A percentile compares a stretch with the other conserved stretches of the same genome.
Evolutionary conservation across 2,797 vertebrate genomes (phyloP).

Genomic region (Brotula barbata): DNA sequence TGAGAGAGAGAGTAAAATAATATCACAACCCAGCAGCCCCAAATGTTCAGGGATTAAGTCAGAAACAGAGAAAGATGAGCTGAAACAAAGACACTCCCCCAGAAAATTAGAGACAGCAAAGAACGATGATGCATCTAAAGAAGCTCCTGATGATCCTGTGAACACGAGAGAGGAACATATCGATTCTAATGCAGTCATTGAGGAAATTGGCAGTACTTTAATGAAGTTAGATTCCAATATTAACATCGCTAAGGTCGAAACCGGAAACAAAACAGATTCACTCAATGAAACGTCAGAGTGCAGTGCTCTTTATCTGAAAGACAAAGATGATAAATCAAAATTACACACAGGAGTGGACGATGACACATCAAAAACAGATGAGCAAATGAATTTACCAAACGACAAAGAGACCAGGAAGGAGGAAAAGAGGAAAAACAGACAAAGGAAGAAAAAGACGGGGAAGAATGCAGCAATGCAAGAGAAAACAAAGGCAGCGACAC

Average conservation of each 20-base stretch:
- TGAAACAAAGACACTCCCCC: conserved; percentile 28
- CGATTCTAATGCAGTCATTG: conserved; percentile 18
- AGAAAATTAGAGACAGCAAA: conserved; percentile 30
- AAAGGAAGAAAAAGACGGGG: conserved; percentile 60
- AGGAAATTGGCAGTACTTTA: conserved; percentile 16
- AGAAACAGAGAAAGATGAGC: conserved; percentile 25
- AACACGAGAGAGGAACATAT: conserved; percentile 17
- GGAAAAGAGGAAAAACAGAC: conserved; percentile 60
- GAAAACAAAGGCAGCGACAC: conserved; percentile 1
- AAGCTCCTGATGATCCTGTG: conserved; percentile 4
- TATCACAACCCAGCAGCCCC: conserved; percentile 18
- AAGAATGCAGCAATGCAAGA: conserved; percentile 30
- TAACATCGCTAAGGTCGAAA: conserved; percentile 13
- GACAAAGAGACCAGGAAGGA: conserved; percentile 52
- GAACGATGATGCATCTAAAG: conserved; percentile 27
- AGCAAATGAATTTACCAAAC: neutral
- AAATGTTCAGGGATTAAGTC: conserved; percentile 26
- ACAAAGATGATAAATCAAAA: conserved; percentile 31
- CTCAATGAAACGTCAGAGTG: conserved; percentile 4
- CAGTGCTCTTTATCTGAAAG: conserved; percentile 19
- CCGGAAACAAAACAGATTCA: conserved; percentile 19
- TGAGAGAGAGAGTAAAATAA: conserved; percentile 37
- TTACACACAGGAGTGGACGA: neutral
- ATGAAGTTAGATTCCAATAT: conserved; percentile 8
- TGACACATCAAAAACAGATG: conserved; percentile 11